A percentile compares a stretch with the other conserved stretches of the same genome.
Conservation (phyloP, 92 coral and sea anemone species). For the Zoanthus sociatus region DNA sequence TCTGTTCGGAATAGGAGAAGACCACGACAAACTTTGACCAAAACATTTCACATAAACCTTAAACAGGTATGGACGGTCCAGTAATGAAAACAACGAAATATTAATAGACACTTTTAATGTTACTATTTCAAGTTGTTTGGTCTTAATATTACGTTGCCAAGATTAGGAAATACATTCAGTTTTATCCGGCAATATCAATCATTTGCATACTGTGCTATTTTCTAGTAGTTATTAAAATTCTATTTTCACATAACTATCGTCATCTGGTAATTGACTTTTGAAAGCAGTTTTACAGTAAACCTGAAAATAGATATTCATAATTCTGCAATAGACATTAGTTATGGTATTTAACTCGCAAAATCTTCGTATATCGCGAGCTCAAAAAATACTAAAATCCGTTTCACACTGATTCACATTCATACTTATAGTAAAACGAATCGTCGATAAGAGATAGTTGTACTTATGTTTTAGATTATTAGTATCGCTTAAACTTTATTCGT, state of each 20-base stretch:
- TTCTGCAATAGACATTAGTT: neutral
- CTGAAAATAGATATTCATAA: neutral
- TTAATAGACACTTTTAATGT: neutral
- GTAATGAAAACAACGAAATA: slow-evolving; percentile 20
- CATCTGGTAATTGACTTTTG: neutral
- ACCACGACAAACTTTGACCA: neutral
- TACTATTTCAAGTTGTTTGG: slow-evolving; percentile 10
- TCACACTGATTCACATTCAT: neutral
- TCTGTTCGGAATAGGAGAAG: neutral
- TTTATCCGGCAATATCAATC: neutral
- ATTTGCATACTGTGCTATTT: neutral
- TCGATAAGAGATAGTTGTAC: slow-evolving; percentile 4
- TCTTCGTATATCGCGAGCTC: neutral
- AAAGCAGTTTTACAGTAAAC: neutral
- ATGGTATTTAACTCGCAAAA: neutral
- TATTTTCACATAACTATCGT: neutral
- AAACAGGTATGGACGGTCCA: neutral
- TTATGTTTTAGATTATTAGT: neutral
- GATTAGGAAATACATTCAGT: neutral
- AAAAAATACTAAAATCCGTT: neutral
- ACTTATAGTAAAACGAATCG: neutral
- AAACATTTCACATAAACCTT: neutral
- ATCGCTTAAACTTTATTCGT: slow-evolving; percentile 8
- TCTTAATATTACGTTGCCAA: neutral
- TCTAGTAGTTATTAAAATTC: neutral